Base-by-base conservation (phyloP, 1,140 invertebrate genomes). In the Drosophila hydei region DNA sequence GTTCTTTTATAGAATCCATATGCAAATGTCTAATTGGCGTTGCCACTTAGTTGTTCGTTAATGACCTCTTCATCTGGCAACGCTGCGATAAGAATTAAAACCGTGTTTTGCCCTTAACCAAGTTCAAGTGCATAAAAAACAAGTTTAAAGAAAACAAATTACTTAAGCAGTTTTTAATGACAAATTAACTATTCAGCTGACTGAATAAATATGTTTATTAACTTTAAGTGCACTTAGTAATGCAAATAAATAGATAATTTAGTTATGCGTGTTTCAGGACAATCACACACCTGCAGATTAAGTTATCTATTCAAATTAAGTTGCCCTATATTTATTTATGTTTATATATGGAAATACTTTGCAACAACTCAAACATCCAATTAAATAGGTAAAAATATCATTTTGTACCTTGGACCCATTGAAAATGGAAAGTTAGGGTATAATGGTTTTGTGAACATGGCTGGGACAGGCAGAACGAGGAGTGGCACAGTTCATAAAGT, bases 1-100 rank as follows among this genome's bases (percentile, higher is more conserved):
- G 63, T 78, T 75, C 67, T 73, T 51, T 54, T 61, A 50, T 40
- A 36, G 68, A 75, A 79, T 79, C 65, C 67, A 62, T 79, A 84
- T 84, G 68, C 36, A 64, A 50, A 58, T 36, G n/a, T n/a, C n/a
- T 40, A 38, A 54, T 51, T 11, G 56, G 58, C 58, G 56, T 61
- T 68, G 30, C 64, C 64, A 68, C 11, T 30, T 33, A 1, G 8
- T 14, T 64, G 42, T 55, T 70, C 47, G 11, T 47, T 11, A 16
- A 48, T 14, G 16, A 18, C 11, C 8, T 19, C 23, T 25, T 6
- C 9, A 27, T 33, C 38, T 61, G 16, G n/a, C 27, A 63, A 27
- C 23, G 12, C 16, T 59, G 11, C 45, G 14, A 14, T 11, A 12
- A 36, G 19, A 48, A 48, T 14, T 25, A 19, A 14, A 8, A 25